These are phyloP conservation scores for Kobus ellipsiprymnus DNA, from an alignment of 2,113 vertebrate genomes.

Conservation along the genomic window DNA sequence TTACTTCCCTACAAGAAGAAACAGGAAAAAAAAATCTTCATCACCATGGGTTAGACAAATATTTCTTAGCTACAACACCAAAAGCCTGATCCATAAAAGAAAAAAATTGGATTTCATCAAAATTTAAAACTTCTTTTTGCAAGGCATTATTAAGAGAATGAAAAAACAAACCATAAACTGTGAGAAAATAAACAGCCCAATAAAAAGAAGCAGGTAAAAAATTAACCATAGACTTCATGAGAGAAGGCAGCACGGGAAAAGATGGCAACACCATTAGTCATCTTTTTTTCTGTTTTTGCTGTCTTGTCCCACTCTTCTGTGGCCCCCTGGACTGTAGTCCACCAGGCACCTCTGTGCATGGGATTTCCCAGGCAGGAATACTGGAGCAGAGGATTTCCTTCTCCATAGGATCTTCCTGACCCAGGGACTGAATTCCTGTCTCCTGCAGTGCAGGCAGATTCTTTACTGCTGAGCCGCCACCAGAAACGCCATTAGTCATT, in stretches of 20 bases:
- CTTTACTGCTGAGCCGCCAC: background rate
- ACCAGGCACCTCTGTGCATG: background rate
- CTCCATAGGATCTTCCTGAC: background rate
- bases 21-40: background rate
- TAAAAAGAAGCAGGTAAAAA: background rate
- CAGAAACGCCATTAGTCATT: background rate
- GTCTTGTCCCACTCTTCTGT: background rate
- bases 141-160: slow-evolving; percentile 8
- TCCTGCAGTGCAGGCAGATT: background rate
- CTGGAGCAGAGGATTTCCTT: background rate
- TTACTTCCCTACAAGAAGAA: slow-evolving; percentile 1
- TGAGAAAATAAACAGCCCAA: background rate
- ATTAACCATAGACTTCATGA: background rate
- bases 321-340: background rate
- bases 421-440: background rate
- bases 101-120: background rate
- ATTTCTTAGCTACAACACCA: background rate
- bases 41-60: background rate
- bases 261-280: background rate
- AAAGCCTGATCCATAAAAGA: slow-evolving; percentile 14
- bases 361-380: background rate
- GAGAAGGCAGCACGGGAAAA: background rate
- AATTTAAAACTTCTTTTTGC: background rate
- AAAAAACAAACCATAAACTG: background rate
- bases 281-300: background rate